phyloP scores from a whole-genome alignment of 2,797 vertebrate genomes.

The Synaphobranchus kaupii region DNA sequence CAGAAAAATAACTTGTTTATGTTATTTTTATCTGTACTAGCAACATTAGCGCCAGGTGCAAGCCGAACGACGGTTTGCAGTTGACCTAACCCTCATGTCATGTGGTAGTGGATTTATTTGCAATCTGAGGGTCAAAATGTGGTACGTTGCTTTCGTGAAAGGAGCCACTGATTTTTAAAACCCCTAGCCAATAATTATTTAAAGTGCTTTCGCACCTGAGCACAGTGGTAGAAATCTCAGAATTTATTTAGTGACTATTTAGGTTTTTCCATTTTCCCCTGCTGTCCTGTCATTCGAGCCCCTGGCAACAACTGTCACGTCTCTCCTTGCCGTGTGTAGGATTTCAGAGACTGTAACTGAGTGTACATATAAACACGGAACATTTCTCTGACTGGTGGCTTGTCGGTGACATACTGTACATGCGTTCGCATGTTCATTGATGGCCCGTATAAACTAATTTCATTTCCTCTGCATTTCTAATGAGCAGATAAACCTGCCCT shows the following conservation, averaged over 20 bases:
- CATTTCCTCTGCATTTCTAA: neutral
- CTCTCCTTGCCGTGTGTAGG: slow-evolving; percentile 11
- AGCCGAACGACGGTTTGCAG: too few species aligned
- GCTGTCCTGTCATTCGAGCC: slow-evolving; percentile 10
- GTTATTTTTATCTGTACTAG: too few species aligned
- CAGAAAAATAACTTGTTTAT: too few species aligned
- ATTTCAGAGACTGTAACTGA: slow-evolving; percentile 31
- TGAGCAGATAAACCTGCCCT: neutral
- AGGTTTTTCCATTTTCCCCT: slow-evolving; percentile 14
- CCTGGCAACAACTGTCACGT: slow-evolving; percentile 30
- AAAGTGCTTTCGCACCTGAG: slow-evolving; percentile 28
- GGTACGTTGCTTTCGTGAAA: neutral
- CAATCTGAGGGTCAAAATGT: neutral
- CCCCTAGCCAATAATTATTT: neutral
- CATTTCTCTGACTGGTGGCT: slow-evolving; percentile 31
- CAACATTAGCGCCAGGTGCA: too few species aligned
- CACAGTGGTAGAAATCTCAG: slow-evolving; percentile 12
- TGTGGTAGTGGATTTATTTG: neutral
- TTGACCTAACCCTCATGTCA: too few species aligned
- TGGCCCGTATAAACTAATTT: slow-evolving; percentile 47
- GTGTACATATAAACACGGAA: slow-evolving; percentile 39
- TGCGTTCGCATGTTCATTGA: slow-evolving; percentile 54
- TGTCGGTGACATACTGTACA: slow-evolving; percentile 33
- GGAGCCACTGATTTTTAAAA: neutral
- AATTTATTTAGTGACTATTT: slow-evolving; percentile 25